Evolutionary conservation across 2,797 vertebrate genomes (phyloP), one percentile per base, ranked within the genome.

Genomic region (Dermochelys coriacea): DNA sequence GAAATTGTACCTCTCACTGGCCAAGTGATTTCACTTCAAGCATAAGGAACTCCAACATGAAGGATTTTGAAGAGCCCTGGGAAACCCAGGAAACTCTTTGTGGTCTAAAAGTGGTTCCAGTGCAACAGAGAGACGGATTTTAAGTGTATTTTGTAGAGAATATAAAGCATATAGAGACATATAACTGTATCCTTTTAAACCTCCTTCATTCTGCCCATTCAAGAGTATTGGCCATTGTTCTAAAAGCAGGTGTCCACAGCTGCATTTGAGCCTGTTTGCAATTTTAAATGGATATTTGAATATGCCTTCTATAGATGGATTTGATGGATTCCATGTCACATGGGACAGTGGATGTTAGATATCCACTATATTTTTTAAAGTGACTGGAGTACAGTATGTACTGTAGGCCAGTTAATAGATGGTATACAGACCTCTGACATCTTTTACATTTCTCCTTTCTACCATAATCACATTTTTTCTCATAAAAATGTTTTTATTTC

Each of bases 401-500:
- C 15, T 21, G 2, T 14, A 74, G 25, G 21, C 84, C 50, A 80
- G 50, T 25, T 82, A 47, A 34, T 45, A 59, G 71, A 81, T n/a
- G 6, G 41, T 89, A 34, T 52, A 8, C 1, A 85, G n/a, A 21
- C 37, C 68, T 12, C 75, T 37, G 4, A 5, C 27, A 45, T 49
- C 15, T 52, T 88, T 85, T 31, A 19, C 8, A 3, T 50, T 86
- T 87, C 29, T 94, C 12, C 18, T 8, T 4, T 2, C 80, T 95
- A 41, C 12, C 50, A 25, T 18, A 3, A 80, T 92, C 3, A 52
- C 16, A 27, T 34, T 15, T 25, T 59, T 91, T 52, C 74, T 78
- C 3, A 37, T 34, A 19, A 77, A 29, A 85, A 82, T 51, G 37
- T 80, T 94, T 96, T 93, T 71, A 57, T 52, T 91, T 92, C 54